A percentile compares a stretch with the other conserved stretches of the same genome.
phyloP scores from a whole-genome alignment of 2,797 vertebrate genomes.

The Takifugu rubripes region DNA sequence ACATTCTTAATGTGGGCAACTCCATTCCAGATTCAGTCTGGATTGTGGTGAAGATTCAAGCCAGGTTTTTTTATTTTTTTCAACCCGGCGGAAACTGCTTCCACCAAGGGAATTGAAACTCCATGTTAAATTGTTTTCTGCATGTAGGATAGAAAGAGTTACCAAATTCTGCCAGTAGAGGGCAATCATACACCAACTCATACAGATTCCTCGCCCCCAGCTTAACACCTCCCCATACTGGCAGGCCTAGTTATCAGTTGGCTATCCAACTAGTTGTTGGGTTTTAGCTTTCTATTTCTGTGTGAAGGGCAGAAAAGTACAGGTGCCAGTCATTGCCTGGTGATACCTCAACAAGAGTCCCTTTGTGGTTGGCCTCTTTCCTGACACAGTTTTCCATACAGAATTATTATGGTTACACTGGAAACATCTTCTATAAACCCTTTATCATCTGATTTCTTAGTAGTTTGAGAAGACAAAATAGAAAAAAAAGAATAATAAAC shows the following conservation, averaged over 20 bases:
- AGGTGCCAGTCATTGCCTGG: constrained; percentile 18
- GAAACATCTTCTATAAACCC: no score
- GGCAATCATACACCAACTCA: constrained; percentile 45
- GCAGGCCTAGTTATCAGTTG: neutral
- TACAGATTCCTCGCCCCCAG: neutral
- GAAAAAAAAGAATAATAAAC: no score
- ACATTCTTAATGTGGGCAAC: no score
- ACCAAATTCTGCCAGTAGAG: constrained; percentile 62
- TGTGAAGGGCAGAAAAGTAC: constrained; percentile 50
- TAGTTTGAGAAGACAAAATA: no score
- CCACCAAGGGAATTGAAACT: no score
- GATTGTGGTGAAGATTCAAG: no score
- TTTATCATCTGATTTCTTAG: no score
- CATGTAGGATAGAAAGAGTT: neutral
- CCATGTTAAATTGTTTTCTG: no score
- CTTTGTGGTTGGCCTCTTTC: constrained; percentile 27
- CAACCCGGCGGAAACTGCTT: no score
- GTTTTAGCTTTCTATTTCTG: neutral
- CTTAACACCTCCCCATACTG: constrained; percentile 11
- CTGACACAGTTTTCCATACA: constrained; percentile 14
- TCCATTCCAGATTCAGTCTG: no score
- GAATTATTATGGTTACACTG: neutral
- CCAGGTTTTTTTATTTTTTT: no score
- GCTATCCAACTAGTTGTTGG: constrained; percentile 11
- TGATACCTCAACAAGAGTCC: neutral